phyloP scores from a whole-genome alignment of 2,888 invertebrate genomes.

The Onthophagus sagittarius region DNA sequence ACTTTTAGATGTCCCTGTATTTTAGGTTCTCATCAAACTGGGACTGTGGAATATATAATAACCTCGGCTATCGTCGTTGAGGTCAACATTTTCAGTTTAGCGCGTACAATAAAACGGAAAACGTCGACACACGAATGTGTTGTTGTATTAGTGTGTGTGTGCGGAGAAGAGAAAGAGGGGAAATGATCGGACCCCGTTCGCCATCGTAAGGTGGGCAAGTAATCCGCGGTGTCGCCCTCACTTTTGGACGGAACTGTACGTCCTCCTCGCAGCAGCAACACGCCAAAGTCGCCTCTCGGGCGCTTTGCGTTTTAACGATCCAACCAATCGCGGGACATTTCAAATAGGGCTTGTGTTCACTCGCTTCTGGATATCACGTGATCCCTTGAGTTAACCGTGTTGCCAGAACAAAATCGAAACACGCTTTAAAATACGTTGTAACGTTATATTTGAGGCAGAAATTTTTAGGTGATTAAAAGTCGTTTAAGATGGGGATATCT shows the following conservation, averaged over 20 bases:
- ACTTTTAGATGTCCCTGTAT: too few species aligned
- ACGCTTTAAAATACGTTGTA: not conserved
- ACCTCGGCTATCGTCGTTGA: constrained; percentile 24
- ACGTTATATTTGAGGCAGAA: too few species aligned
- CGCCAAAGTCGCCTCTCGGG: not conserved
- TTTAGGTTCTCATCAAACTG: not conserved
- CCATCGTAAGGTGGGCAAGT: not conserved
- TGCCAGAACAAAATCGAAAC: not conserved
- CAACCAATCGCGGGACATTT: not conserved
- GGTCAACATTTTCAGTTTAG: constrained; percentile 42
- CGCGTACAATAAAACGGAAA: constrained; percentile 38
- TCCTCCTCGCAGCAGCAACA: not conserved
- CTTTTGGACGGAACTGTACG: not conserved
- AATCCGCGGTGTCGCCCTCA: not conserved
- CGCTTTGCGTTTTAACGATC: not conserved
- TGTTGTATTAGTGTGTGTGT: constrained; percentile 22
- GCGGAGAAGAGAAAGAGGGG: not conserved
- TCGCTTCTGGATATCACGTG: not conserved
- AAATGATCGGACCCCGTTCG: not conserved
- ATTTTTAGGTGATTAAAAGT: too few species aligned
- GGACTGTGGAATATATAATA: not conserved
- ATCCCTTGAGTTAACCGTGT: not conserved
- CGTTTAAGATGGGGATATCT: too few species aligned
- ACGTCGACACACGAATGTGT: constrained; percentile 24
- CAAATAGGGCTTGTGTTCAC: not conserved